phyloP scores from a whole-genome alignment of 2,797 vertebrate species.

The Margarornis squamiger region DNA sequence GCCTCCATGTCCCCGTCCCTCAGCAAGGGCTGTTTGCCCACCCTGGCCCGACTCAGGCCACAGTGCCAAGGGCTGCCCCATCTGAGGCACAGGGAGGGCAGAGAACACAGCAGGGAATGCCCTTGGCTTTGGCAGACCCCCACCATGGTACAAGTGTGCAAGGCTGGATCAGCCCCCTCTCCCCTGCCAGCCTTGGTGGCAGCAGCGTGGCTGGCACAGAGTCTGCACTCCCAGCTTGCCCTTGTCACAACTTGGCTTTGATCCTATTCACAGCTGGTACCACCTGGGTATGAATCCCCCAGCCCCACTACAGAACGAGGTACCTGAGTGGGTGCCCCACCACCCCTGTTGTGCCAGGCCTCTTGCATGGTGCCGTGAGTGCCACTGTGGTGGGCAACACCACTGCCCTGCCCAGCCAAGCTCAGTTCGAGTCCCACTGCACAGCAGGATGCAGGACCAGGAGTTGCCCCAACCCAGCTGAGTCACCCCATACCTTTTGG shows the following conservation, averaged over 20 bases:
- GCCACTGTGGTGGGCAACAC: not conserved
- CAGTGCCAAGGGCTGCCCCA: not conserved
- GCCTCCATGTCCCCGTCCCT: not conserved
- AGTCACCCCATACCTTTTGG: not conserved
- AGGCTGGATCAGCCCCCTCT: no score
- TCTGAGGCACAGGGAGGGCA: not conserved
- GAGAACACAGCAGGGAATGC: not conserved
- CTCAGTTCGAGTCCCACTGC: not conserved
- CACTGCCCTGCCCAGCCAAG: accelerated
- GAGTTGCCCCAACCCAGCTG: not conserved
- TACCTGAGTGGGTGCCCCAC: not conserved
- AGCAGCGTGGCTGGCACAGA: not conserved
- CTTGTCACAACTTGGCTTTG: not conserved
- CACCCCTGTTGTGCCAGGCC: not conserved
- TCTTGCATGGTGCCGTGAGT: accelerated
- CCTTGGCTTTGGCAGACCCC: not conserved
- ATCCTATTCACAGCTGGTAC: not conserved
- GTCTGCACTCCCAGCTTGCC: accelerated
- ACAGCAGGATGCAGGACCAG: not conserved
- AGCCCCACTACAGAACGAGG: accelerated
- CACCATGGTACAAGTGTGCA: accelerated
- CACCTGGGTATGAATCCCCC: no score
- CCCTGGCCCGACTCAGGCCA: accelerated
- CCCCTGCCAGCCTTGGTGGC: not conserved
- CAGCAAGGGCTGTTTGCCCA: not conserved